Conservation (phyloP, 2,888 invertebrate species). For the Aelia acuminata region DNA sequence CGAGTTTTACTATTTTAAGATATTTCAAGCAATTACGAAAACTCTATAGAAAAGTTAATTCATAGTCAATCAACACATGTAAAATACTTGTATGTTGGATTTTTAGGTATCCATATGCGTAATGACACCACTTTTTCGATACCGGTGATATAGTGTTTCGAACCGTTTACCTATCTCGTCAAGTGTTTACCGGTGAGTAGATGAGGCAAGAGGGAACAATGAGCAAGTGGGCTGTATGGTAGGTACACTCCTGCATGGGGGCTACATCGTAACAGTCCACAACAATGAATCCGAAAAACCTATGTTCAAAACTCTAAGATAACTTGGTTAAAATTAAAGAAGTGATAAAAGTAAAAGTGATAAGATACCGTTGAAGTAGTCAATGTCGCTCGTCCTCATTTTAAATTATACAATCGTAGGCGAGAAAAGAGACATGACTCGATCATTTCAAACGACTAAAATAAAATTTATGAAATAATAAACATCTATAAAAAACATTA, state of each 20-base stretch:
- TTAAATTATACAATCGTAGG: not conserved
- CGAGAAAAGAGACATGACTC: not conserved
- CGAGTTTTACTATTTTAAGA: too few species aligned
- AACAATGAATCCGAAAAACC: not conserved
- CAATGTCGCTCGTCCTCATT: not conserved
- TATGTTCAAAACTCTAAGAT: not conserved
- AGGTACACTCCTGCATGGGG: not conserved
- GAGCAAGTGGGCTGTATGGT: not conserved
- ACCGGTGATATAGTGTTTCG: not conserved
- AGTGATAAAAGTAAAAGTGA: not conserved
- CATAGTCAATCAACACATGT: too few species aligned
- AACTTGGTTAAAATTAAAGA: not conserved
- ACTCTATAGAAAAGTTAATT: too few species aligned
- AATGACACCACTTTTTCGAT: too few species aligned
- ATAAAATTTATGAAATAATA: not conserved
- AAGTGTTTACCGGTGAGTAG: not conserved
- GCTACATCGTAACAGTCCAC: not conserved
- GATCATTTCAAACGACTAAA: not conserved
- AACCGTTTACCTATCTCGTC: not conserved
- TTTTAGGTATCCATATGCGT: too few species aligned
- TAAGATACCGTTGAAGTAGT: not conserved
- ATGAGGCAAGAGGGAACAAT: not conserved
- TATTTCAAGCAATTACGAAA: too few species aligned
- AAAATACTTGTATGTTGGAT: too few species aligned
- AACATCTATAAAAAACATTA: too few species aligned